Evolutionary conservation across 2,888 invertebrate species (phyloP).

Genomic region (Herminia tarsipennalis): DNA sequence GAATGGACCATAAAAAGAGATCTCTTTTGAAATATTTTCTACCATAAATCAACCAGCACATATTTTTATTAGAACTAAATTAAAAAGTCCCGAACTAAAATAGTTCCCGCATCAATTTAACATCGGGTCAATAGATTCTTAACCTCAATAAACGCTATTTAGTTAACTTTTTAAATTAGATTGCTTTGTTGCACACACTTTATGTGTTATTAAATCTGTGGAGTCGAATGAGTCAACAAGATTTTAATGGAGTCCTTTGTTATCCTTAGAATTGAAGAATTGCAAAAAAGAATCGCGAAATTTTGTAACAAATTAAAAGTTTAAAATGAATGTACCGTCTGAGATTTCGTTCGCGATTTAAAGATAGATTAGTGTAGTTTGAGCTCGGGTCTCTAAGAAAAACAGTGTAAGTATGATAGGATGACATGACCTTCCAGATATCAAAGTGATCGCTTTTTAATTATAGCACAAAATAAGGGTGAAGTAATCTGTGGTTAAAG

Average conservation of each 20-base stretch:
- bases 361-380: no score
- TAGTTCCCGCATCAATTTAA: conserved; percentile 59
- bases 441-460: no score
- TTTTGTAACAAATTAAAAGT: no score
- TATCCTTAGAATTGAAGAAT: neutral
- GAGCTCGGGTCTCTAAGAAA: no score
- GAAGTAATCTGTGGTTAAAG: no score
- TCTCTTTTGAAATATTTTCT: neutral
- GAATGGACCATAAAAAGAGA: neutral
- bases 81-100: conserved; percentile 16
- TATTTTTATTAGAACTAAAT: conserved; percentile 18
- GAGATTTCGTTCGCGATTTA: no score
- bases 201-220: conserved; percentile 18
- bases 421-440: no score
- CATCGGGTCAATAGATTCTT: conserved; percentile 66
- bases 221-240: conserved; percentile 44
- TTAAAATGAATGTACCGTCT: no score
- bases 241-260: neutral
- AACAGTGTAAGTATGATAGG: no score
- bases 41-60: conserved; percentile 19
- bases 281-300: no score
- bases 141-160: conserved; percentile 60
- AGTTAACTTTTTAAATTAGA: conserved; percentile 67
- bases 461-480: no score
- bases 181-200: conserved; percentile 54